Percentiles rank a stretch among this genome's conserved stretches.
Evolutionary conservation across 64 coral and sea anemone species (phyloP).

Genomic region (Dendrophyllia cribrosa): DNA sequence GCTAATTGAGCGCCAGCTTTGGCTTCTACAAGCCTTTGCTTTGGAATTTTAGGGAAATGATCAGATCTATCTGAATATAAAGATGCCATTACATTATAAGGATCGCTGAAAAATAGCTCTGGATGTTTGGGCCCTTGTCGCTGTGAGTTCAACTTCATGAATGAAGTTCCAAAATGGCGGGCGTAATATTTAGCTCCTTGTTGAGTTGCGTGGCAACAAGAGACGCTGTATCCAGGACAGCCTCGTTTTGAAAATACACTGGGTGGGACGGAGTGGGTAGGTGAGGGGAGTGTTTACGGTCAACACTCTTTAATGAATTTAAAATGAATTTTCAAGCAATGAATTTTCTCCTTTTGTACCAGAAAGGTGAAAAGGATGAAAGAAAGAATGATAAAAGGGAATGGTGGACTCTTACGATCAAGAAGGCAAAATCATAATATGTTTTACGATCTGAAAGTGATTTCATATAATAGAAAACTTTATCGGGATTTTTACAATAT

Average conservation of each 20-base stretch:
- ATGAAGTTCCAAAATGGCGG: constrained; percentile 82
- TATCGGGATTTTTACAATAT: too few species aligned
- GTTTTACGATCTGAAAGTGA: too few species aligned
- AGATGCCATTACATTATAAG: constrained; percentile 81
- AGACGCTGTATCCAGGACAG: background rate
- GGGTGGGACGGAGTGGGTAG: background rate
- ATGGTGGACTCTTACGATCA: too few species aligned
- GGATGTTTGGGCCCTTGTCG: background rate
- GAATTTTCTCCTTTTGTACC: too few species aligned
- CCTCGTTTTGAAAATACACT: background rate
- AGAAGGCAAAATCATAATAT: too few species aligned
- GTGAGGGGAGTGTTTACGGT: background rate
- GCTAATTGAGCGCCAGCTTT: constrained; percentile 70
- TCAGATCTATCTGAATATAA: constrained; percentile 80
- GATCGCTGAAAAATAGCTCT: background rate
- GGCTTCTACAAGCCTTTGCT: constrained; percentile 72
- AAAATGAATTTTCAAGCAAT: too few species aligned
- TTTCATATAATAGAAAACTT: too few species aligned
- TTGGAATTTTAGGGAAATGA: constrained; percentile 88
- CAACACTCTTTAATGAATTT: background rate
- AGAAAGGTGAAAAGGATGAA: too few species aligned
- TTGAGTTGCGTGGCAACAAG: constrained; percentile 70
- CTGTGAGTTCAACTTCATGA: background rate
- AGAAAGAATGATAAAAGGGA: too few species aligned
- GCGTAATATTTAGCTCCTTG: constrained; percentile 82